Percentiles rank a stretch among this genome's conserved stretches.
Evolutionary conservation across 2,888 invertebrate genomes (phyloP).

Genomic region (Xanthia icteritia): DNA sequence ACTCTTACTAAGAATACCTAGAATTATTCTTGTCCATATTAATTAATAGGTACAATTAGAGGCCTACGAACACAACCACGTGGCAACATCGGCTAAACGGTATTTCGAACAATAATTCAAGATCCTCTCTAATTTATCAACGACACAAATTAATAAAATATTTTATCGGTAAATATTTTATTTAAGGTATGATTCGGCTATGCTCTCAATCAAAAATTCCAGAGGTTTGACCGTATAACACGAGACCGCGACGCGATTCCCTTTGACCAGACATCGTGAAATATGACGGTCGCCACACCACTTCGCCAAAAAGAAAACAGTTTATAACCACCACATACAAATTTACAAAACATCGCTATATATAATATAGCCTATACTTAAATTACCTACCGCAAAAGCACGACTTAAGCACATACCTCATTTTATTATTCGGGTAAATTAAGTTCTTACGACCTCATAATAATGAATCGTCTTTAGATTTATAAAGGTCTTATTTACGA

Average conservation of each 20-base stretch:
- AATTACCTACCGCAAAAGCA: slow-evolving; percentile 71
- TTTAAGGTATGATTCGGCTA: slow-evolving; percentile 59
- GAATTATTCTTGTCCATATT: background rate
- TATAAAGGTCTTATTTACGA: slow-evolving; percentile 80
- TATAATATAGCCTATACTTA: slow-evolving; percentile 45
- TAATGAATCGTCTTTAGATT: slow-evolving; percentile 75
- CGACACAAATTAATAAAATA: slow-evolving; percentile 56
- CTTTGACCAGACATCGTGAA: slow-evolving; percentile 81
- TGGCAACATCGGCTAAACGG: background rate
- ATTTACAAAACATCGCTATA: slow-evolving; percentile 62
- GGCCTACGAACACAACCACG: background rate
- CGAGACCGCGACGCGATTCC: slow-evolving; percentile 76
- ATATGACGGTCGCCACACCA: slow-evolving; percentile 81
- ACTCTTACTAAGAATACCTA: background rate
- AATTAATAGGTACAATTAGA: background rate
- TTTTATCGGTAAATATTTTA: slow-evolving; percentile 58
- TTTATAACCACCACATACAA: slow-evolving; percentile 72
- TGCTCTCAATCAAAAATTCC: slow-evolving; percentile 69
- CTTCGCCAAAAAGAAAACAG: slow-evolving; percentile 79
- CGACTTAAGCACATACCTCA: slow-evolving; percentile 74
- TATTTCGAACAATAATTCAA: slow-evolving; percentile 30
- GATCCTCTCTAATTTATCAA: slow-evolving; percentile 48
- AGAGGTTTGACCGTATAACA: slow-evolving; percentile 67
- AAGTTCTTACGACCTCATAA: slow-evolving; percentile 78
- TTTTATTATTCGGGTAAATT: slow-evolving; percentile 82